Evolutionary conservation across 92 coral and sea anemone genomes (phyloP), one percentile per base, ranked within the genome.

Genomic region (Pocillopora meandrina): DNA sequence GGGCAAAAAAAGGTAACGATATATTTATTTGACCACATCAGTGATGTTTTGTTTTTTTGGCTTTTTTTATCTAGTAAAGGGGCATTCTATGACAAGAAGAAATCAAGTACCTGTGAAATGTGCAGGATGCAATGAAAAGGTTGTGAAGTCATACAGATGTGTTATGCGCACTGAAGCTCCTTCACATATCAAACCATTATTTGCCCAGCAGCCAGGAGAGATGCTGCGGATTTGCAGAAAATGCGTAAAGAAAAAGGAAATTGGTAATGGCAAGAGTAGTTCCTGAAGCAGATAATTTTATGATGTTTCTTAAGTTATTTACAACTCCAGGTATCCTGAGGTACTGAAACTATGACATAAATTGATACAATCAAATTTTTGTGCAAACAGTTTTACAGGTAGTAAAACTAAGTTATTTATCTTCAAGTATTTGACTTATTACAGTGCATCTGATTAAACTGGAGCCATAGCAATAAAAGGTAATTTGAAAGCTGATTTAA

Each of bases 211-310:
- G 70, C 84, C 83, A 0, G 89, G 81, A 56, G 84, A 78, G 19
- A 91, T 89, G 86, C 65, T 93, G 89, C 92, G 98, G 47, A 81
- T 93, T 71, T 95, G 98, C 74, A 85, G 97, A 19, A 92, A 89
- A 80, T 95, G 98, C 68, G 88, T 93, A 20, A 84, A 84, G 76
- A 67, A 66, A 57, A 36, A 60, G 26, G 71, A 77, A 61, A 19
- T 47, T 42, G 61, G 69, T 31, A 34, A n/a, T n/a, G 42, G 36
- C 33, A 35, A 65, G 31, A 35, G 1, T 36, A 65, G 26, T 65
- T 3, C 1, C 42, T 5, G 33, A 70, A 34, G 73, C n/a, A 33
- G 14, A 33, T 3, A 70, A 70, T 70, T 33, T 26, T 31, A 35
- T 69, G 73, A 3, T 69, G 21, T 69, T 42, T 42, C 52, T 42